Conservation (phyloP, 1,140 invertebrate species). For the Leptoteleia sp. region DNA sequence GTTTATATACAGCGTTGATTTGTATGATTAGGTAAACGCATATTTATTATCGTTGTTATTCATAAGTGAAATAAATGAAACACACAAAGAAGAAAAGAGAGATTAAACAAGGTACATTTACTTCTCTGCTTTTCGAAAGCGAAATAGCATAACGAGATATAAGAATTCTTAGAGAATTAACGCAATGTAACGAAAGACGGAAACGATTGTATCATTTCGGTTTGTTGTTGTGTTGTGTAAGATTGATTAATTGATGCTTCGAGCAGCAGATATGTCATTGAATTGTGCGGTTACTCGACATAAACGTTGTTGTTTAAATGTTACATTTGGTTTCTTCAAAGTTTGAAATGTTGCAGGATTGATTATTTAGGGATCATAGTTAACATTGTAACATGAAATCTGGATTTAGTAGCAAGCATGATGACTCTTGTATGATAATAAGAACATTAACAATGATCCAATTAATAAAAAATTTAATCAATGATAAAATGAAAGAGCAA, state of each 20-base stretch:
- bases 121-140: constrained; percentile 37
- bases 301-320: constrained; percentile 13
- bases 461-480: neutral
- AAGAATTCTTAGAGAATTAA: constrained; percentile 34
- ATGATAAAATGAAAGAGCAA: constrained; percentile 1
- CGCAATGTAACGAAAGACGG: constrained; percentile 13
- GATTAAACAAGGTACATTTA: constrained; percentile 28
- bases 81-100: constrained; percentile 8
- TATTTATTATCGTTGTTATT: constrained; percentile 62
- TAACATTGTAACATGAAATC: constrained; percentile 21
- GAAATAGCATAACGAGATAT: constrained; percentile 34
- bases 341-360: constrained; percentile 25
- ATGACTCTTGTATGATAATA: constrained; percentile 40
- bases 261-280: constrained; percentile 6
- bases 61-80: constrained; percentile 39
- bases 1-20: constrained; percentile 57
- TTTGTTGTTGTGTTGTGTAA: constrained; percentile 9
- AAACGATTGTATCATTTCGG: constrained; percentile 8
- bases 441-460: constrained; percentile 1
- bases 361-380: constrained; percentile 45
- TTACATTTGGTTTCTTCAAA: constrained; percentile 13
- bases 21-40: constrained; percentile 45
- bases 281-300: constrained; percentile 9
- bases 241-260: neutral
- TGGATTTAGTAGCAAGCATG: constrained; percentile 6